Base-by-base conservation (phyloP, 2,888 invertebrate species). In the Pseudococcus viburni region DNA sequence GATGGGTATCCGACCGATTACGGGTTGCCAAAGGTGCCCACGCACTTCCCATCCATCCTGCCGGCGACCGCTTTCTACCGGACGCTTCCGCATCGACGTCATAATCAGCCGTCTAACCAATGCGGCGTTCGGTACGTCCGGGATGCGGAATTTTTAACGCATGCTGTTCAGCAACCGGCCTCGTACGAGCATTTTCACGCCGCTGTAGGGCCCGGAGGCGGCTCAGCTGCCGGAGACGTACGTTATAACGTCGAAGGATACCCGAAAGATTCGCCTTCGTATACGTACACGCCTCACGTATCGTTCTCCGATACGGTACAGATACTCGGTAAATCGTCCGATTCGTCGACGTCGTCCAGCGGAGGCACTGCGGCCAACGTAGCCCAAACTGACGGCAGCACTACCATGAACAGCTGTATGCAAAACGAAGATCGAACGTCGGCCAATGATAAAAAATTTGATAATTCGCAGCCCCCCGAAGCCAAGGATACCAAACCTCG, bases 241-340 rank as follows among this genome's bases (percentile, higher is more conserved):
- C 93, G 96, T 90, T 95, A 96, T 91, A 96, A 96, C 6, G 94
- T 95, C 88, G 96, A 96, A 90, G 96, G 96, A 11, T 96, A 96
- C 91, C 96, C 96, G 0, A 94, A 94, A 86, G 93, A 93, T 77
- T 90, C 91, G 19, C 91, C 91, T 42, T 90, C 90, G 68, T 90
- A 90, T 89, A 89, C 90, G 88, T 83, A 89, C 90, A 94, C 91
- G 94, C 94, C 11, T 92, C 92, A 92, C 93, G 91, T 88, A n/a
- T 84, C 88, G 12, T 88, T 88, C 46, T 85, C 85, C 15, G 88
- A 88, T 17, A 88, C 84, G 7, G 85, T 88, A 0, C 88, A 85
- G 17, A 85, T 88, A n/a, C 73, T 88, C 33, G 88, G 88, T 17
- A 84, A 84, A 26, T 84, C 73, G 6, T 90, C 91, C 91, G 89